Conservation (phyloP, 1,140 invertebrate genomes). For the Brachystomella parvula region DNA sequence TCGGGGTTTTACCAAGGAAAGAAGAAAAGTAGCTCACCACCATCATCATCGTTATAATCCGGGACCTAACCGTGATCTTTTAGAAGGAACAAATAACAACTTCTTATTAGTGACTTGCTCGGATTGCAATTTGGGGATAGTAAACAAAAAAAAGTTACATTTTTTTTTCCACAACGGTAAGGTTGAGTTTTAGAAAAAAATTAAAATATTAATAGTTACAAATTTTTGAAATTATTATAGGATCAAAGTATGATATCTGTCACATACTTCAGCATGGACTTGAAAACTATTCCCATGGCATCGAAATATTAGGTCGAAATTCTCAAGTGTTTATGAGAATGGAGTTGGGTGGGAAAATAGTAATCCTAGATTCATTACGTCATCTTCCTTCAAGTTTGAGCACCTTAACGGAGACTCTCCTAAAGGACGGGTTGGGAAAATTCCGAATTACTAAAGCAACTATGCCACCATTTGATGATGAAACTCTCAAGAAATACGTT, state of each 20-base stretch:
- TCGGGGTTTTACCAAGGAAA: no score
- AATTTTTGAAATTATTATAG: neutral
- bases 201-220: no score
- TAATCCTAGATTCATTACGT: neutral
- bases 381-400: neutral
- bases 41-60: no score
- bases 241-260: neutral
- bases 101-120: no score
- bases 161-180: slow-evolving; percentile 2
- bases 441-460: neutral
- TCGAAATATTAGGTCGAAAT: neutral
- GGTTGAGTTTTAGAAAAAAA: neutral
- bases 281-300: neutral
- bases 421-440: neutral
- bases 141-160: neutral
- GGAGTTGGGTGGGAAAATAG: neutral
- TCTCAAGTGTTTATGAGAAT: neutral
- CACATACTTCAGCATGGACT: neutral
- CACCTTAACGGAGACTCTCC: neutral
- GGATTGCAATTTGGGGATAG: neutral
- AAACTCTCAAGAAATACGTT: neutral
- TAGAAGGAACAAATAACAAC: no score
- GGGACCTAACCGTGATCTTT: no score
- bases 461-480: neutral
- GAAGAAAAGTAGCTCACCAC: no score